Evolutionary conservation across 1,140 invertebrate species (phyloP).

Genomic region (Hycleus phaleratus): DNA sequence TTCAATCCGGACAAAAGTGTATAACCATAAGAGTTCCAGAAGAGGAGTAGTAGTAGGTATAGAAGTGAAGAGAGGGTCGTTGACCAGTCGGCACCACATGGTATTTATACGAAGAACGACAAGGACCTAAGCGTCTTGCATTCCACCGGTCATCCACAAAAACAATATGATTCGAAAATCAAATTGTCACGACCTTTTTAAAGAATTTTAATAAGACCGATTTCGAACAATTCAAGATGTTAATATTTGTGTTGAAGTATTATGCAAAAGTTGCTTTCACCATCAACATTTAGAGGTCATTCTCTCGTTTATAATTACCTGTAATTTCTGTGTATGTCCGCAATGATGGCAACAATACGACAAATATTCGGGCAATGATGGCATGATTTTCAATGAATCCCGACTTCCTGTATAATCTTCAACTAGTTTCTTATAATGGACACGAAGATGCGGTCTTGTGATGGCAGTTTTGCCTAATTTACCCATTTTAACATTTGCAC

Average conservation of each 20-base stretch:
- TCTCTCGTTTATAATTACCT: conserved; percentile 43
- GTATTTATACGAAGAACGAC: conserved; percentile 2
- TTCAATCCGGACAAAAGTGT: conserved; percentile 1
- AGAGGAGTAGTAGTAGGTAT: too few species aligned
- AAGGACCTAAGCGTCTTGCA: conserved; percentile 12
- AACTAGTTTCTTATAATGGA: conserved; percentile 53
- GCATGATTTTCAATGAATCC: conserved; percentile 34
- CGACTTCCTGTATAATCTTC: conserved; percentile 44
- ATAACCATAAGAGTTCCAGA: background rate
- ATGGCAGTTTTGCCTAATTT: conserved; percentile 45
- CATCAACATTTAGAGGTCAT: conserved; percentile 2
- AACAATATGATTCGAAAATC: conserved; percentile 14
- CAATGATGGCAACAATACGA: conserved; percentile 58
- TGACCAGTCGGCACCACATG: conserved; percentile 21
- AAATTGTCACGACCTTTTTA: background rate
- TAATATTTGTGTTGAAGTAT: background rate
- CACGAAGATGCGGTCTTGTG: conserved; percentile 38
- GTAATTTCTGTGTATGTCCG: conserved; percentile 53
- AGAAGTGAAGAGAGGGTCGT: conserved; percentile 8
- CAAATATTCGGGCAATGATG: conserved; percentile 50
- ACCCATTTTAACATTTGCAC: conserved; percentile 39
- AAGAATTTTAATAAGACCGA: background rate
- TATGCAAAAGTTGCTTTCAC: conserved; percentile 12
- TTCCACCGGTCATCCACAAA: conserved; percentile 19
- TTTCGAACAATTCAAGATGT: too few species aligned